These are phyloP conservation scores for Steatornis caripensis DNA, from an alignment of 2,113 vertebrate genomes.

Conservation along the genomic window DNA sequence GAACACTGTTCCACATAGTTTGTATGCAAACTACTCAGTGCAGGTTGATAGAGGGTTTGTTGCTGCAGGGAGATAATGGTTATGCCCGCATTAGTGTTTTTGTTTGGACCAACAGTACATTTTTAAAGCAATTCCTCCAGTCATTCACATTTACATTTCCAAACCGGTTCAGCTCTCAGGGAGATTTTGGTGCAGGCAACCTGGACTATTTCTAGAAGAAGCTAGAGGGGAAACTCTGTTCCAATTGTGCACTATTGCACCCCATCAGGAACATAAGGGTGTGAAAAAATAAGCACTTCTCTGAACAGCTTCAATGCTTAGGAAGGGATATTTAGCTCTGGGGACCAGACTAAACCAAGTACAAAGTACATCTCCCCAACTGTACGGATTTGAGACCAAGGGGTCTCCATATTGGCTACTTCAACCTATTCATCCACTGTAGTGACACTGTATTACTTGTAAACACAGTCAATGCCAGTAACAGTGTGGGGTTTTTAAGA, in stretches of 20 bases:
- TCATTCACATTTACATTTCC: neutral
- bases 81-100: neutral
- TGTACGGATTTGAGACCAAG: fast-evolving
- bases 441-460: neutral
- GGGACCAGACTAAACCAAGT: neutral
- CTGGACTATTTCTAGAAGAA: neutral
- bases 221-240: neutral
- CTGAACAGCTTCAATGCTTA: neutral
- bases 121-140: neutral
- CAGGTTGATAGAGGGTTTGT: neutral
- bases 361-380: neutral
- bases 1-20: neutral
- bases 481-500: neutral
- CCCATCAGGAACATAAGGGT: neutral
- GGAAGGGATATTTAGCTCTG: neutral
- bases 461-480: neutral
- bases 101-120: neutral
- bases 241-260: neutral
- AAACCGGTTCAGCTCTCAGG: neutral
- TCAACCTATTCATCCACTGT: neutral
- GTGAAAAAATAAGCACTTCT: neutral
- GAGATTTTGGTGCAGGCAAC: neutral
- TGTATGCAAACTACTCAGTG: neutral
- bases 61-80: neutral
- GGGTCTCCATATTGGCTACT: neutral